These are phyloP conservation scores for Dorcus parallelipipedus DNA, from an alignment of 2,888 invertebrate species.

Conservation along the genomic window DNA sequence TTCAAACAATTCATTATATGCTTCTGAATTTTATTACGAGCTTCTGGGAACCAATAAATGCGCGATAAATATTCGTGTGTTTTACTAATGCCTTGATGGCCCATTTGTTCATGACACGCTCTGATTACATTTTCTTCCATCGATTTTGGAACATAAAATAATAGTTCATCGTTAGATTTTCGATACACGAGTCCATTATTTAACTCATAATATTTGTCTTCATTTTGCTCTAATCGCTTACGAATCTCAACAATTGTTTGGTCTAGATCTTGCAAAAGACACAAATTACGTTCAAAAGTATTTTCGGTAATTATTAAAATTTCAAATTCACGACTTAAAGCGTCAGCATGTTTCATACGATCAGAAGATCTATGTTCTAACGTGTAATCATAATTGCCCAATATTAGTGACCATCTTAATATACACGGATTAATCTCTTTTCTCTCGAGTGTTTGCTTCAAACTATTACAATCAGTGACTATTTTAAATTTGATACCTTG, in stretches of 20 bases:
- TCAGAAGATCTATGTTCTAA: conserved; percentile 36
- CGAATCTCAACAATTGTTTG: background rate
- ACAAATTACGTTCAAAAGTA: conserved; percentile 8
- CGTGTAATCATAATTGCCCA: conserved; percentile 39
- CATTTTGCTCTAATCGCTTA: conserved; percentile 2
- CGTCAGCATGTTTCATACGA: conserved; percentile 37
- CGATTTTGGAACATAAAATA: conserved; percentile 26
- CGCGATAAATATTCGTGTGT: conserved; percentile 25
- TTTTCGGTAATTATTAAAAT: conserved; percentile 18
- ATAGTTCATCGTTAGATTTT: conserved; percentile 10
- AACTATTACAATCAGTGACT: too few relatives aligned
- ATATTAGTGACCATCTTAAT: conserved; percentile 31
- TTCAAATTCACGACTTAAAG: conserved; percentile 33
- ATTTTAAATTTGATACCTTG: too few relatives aligned
- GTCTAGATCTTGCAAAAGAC: conserved; percentile 2
- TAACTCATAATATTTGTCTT: conserved; percentile 10
- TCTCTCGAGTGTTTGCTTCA: too few relatives aligned
- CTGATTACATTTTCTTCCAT: conserved; percentile 29
- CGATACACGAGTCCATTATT: conserved; percentile 10
- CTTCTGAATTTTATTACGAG: conserved; percentile 26
- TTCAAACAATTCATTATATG: conserved; percentile 34
- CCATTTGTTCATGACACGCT: conserved; percentile 29
- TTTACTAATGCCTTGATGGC: conserved; percentile 36
- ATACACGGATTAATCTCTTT: too few relatives aligned
- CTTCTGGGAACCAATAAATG: conserved; percentile 37